Percentiles rank a stretch among this genome's conserved stretches.
Conservation (phyloP, 2,113 vertebrate genomes). For the Lethenteron reissneri region DNA sequence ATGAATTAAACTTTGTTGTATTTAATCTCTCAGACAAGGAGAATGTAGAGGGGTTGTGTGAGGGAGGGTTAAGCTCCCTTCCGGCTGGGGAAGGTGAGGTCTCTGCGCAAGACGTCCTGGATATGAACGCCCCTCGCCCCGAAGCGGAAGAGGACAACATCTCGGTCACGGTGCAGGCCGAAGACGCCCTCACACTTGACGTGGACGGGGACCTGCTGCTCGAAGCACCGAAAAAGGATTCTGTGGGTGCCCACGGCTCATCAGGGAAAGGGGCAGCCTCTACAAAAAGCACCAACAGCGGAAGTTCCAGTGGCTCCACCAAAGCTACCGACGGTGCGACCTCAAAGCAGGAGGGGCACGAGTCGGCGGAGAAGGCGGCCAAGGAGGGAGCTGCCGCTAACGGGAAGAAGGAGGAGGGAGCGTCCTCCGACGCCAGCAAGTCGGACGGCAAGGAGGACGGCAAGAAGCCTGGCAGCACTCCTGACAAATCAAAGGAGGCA, state of each 20-base stretch:
- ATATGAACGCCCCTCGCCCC: neutral
- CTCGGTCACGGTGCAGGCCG: slow-evolving; percentile 95
- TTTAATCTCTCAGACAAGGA: slow-evolving; percentile 4
- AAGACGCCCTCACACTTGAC: slow-evolving; percentile 99
- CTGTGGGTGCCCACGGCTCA: slow-evolving; percentile 96
- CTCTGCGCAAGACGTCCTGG: slow-evolving; percentile 2
- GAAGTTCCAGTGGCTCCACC: neutral
- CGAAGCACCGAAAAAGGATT: slow-evolving; percentile 99
- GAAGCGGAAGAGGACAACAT: slow-evolving; percentile 97
- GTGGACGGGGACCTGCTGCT: slow-evolving; percentile 99
- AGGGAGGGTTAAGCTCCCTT: slow-evolving; percentile 1
- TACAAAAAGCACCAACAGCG: no score
- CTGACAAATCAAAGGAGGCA: slow-evolving; percentile 80
- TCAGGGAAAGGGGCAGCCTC: neutral
- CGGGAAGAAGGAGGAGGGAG: slow-evolving; percentile 99
- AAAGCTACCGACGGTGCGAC: slow-evolving; percentile 1
- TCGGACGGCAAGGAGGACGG: slow-evolving; percentile 69
- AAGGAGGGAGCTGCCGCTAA: slow-evolving; percentile 1
- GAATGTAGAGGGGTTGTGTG: neutral
- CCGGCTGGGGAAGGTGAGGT: neutral
- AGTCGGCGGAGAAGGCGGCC: neutral
- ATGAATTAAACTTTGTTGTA: neutral
- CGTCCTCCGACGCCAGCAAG: slow-evolving; percentile 93
- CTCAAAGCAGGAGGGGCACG: neutral
- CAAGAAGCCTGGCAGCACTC: slow-evolving; percentile 52